Evolutionary conservation across 2,797 vertebrate species (phyloP).

Genomic region (Alfaro cultratus): DNA sequence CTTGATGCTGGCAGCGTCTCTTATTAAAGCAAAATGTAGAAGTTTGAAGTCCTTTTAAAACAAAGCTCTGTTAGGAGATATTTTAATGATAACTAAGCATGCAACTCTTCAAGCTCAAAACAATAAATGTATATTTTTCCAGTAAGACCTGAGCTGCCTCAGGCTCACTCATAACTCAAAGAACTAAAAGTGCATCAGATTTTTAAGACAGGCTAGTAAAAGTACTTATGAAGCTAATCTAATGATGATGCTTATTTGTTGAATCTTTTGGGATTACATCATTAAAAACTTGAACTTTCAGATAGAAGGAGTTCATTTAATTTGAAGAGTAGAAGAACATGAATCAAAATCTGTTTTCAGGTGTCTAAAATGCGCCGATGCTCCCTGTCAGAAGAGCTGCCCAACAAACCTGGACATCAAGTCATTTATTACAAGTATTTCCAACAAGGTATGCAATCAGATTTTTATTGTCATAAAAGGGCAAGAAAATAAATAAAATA

Average conservation of each 20-base stretch:
- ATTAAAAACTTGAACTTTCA: neutral
- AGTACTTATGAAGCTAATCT: neutral
- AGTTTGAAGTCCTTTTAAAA: neutral
- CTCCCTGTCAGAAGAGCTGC: slow-evolving; percentile 97
- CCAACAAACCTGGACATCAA: slow-evolving; percentile 96
- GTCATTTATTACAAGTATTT: slow-evolving; percentile 93
- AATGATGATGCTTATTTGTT: neutral
- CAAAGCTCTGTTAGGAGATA: neutral
- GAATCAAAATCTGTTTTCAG: slow-evolving; percentile 64
- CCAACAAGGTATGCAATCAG: slow-evolving; percentile 87
- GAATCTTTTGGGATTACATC: neutral
- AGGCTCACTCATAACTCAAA: neutral
- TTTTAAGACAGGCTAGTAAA: neutral
- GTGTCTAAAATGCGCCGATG: slow-evolving; percentile 94
- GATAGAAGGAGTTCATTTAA: neutral
- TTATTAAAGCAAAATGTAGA: neutral
- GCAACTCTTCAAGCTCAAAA: neutral
- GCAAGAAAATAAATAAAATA: neutral
- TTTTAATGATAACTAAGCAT: neutral
- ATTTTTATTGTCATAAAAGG: neutral
- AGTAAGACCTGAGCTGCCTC: neutral
- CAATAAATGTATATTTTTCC: neutral
- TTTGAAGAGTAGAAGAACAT: neutral
- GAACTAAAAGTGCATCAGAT: neutral
- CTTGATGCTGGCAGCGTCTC: neutral